A percentile compares a stretch with the other conserved stretches of the same genome.
These are phyloP conservation scores for Oscheius sp. DNA, from an alignment of 2,888 invertebrate species.

Conservation along the genomic window DNA sequence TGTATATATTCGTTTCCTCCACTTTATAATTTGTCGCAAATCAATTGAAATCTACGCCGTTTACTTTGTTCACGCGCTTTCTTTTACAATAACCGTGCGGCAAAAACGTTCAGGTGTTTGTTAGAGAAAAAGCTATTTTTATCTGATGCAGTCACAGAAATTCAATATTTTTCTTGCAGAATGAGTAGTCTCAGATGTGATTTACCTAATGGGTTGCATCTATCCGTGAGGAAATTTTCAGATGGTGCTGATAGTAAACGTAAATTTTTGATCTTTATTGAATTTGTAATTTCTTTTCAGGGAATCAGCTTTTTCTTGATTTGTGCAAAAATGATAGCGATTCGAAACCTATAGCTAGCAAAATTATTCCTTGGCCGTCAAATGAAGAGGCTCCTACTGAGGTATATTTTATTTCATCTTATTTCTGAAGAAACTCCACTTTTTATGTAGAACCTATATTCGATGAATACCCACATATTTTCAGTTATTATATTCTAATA, in stretches of 20 bases:
- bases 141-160: background rate
- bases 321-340: background rate
- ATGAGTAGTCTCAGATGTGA: constrained; percentile 26
- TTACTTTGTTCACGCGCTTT: background rate
- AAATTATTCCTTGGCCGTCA: constrained; percentile 27
- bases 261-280: background rate
- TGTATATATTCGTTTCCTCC: too few relatives aligned
- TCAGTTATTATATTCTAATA: constrained; percentile 4
- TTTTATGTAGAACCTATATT: too few relatives aligned
- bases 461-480: background rate
- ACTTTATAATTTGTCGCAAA: too few relatives aligned
- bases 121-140: background rate
- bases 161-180: constrained; percentile 15
- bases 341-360: constrained; percentile 15
- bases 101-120: background rate
- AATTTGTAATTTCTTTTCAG: background rate
- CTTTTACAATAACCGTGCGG: background rate
- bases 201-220: constrained; percentile 4
- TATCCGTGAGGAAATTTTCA: constrained; percentile 3
- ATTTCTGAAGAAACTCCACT: too few relatives aligned
- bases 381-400: constrained; percentile 23
- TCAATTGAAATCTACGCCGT: background rate
- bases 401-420: too few relatives aligned
- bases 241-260: constrained; percentile 1
- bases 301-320: constrained; percentile 14